A percentile compares a stretch with the other conserved stretches of the same genome.
Evolutionary conservation across 2,888 invertebrate genomes (phyloP).

Genomic region (Lysandra bellargus): DNA sequence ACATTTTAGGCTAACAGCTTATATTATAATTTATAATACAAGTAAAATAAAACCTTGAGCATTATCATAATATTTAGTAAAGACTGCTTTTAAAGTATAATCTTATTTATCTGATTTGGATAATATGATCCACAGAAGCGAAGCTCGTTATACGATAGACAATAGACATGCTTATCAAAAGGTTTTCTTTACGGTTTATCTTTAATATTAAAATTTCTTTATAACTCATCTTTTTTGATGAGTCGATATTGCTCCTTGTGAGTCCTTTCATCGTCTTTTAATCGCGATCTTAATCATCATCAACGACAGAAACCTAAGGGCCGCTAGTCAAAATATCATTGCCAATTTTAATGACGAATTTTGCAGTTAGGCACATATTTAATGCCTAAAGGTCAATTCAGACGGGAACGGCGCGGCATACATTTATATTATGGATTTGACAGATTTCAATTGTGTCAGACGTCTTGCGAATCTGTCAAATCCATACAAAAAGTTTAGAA

Average conservation of each 20-base stretch:
- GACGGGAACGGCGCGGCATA: too few relatives aligned
- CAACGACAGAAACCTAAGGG: too few relatives aligned
- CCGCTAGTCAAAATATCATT: too few relatives aligned
- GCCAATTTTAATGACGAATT: too few relatives aligned
- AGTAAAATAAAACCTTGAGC: not conserved
- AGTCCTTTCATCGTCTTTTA: too few relatives aligned
- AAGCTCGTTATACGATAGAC: not conserved
- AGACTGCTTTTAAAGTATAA: not conserved
- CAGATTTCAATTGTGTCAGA: too few relatives aligned
- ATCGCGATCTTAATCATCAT: too few relatives aligned
- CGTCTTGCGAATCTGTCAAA: too few relatives aligned
- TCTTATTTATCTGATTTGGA: slow-evolving; percentile 6
- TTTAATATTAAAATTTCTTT: not conserved
- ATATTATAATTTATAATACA: not conserved
- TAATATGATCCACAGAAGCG: not conserved
- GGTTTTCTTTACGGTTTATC: not conserved
- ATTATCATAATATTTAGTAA: not conserved
- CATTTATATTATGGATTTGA: too few relatives aligned
- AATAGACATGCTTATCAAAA: not conserved
- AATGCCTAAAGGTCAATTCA: too few relatives aligned
- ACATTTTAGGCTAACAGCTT: not conserved
- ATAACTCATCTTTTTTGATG: not conserved
- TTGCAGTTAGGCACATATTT: too few relatives aligned
- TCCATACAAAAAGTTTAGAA: too few relatives aligned
- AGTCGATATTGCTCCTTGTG: not conserved